Percentiles rank a stretch among this genome's conserved stretches.
phyloP scores from a whole-genome alignment of 35 echinoderm and acorn worm genomes.

The Apostichopus japonicus region DNA sequence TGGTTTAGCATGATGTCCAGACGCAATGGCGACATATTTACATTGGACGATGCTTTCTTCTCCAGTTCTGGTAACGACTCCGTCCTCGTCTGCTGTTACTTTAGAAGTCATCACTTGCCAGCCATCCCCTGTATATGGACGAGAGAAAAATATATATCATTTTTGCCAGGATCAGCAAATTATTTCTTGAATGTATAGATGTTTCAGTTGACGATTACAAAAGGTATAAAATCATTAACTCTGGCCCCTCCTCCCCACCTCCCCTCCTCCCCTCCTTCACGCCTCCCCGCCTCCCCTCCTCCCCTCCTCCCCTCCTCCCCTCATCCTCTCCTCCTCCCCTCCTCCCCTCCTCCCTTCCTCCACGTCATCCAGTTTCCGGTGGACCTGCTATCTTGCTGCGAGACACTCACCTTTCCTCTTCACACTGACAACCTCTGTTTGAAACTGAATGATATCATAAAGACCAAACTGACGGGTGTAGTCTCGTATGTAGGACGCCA shows the following conservation, averaged over 20 bases:
- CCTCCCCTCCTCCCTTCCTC: too few species aligned
- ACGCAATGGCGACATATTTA: conserved; percentile 95
- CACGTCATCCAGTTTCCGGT: too few species aligned
- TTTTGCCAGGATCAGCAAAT: background rate
- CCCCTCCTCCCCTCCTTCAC: too few species aligned
- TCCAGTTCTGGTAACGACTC: conserved; percentile 31
- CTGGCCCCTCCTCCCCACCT: too few species aligned
- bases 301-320: too few species aligned
- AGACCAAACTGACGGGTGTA: conserved; percentile 80
- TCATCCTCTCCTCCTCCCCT: too few species aligned
- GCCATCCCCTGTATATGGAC: conserved; percentile 61
- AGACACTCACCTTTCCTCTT: conserved; percentile 66
- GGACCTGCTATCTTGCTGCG: too few species aligned
- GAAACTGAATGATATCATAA: conserved; percentile 77
- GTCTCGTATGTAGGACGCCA: conserved; percentile 89
- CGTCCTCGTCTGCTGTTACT: conserved; percentile 76
- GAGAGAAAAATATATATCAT: background rate
- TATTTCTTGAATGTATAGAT: too few species aligned
- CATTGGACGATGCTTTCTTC: conserved; percentile 70
- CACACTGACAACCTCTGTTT: conserved; percentile 70
- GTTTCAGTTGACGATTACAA: too few species aligned
- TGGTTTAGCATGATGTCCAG: conserved; percentile 93
- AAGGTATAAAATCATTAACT: too few species aligned
- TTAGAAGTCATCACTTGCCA: conserved; percentile 72
- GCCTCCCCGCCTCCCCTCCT: too few species aligned